Percentiles rank a stretch among this genome's conserved stretches.
Conservation (phyloP, 2,888 invertebrate genomes). For the Caenorhabditis virilis region DNA sequence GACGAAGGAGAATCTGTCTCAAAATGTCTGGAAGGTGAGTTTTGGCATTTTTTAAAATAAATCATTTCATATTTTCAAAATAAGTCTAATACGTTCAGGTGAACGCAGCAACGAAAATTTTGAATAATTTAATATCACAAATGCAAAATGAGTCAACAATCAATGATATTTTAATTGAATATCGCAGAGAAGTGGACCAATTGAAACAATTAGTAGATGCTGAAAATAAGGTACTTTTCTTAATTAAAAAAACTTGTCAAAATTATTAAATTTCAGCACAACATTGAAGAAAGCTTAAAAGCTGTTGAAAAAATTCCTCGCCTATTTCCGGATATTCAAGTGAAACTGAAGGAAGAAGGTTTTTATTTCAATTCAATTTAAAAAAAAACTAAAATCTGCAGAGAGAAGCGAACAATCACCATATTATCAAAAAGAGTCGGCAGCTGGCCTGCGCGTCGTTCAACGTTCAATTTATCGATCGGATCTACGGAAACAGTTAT, state of each 20-base stretch:
- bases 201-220: slow-evolving; percentile 52
- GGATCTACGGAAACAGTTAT: slow-evolving; percentile 56
- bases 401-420: not conserved
- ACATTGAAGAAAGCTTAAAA: slow-evolving; percentile 26
- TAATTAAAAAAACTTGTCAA: no score
- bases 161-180: slow-evolving; percentile 27
- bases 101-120: slow-evolving; percentile 28
- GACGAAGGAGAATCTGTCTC: slow-evolving; percentile 42
- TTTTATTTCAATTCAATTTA: not conserved
- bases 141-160: slow-evolving; percentile 37
- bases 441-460: slow-evolving; percentile 37
- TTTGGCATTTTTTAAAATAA: not conserved
- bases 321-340: slow-evolving; percentile 23
- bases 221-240: slow-evolving; percentile 51
- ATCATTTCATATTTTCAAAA: not conserved
- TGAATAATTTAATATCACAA: slow-evolving; percentile 26
- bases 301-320: slow-evolving; percentile 34
- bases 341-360: not conserved
- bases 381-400: not conserved
- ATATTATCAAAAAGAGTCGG: slow-evolving; percentile 32
- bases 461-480: slow-evolving; percentile 49
- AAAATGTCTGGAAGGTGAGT: slow-evolving; percentile 32
- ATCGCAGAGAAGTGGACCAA: slow-evolving; percentile 49
- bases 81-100: slow-evolving; percentile 17
- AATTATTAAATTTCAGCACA: no score